These are phyloP conservation scores for Micrasema minimum DNA, from an alignment of 1,140 invertebrate species.

Conservation along the genomic window DNA sequence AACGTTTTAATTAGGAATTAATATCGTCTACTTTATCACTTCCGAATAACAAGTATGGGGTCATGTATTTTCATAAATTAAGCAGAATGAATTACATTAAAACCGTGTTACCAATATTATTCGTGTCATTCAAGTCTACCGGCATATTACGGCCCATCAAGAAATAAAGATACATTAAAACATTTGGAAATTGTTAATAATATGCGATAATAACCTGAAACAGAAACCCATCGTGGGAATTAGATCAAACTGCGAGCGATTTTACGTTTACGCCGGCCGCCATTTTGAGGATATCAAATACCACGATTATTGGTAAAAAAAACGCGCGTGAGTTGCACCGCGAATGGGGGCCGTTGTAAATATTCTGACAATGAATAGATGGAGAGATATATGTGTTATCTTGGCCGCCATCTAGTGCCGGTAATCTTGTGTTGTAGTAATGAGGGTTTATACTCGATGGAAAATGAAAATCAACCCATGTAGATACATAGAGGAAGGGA, in stretches of 20 bases:
- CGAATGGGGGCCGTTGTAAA: neutral
- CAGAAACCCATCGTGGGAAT: slow-evolving; percentile 17
- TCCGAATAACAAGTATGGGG: no score
- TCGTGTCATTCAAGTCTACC: neutral
- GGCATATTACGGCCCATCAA: neutral
- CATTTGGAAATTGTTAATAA: slow-evolving; percentile 2
- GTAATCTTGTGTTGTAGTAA: neutral
- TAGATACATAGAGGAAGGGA: no score
- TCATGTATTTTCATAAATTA: no score
- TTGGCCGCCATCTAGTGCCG: neutral
- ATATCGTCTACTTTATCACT: no score
- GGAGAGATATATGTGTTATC: neutral
- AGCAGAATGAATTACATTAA: no score
- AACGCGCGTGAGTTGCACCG: neutral
- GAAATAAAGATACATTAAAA: slow-evolving; percentile 16
- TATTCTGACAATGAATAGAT: neutral
- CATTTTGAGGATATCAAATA: slow-evolving; percentile 19
- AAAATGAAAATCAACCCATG: slow-evolving; percentile 18
- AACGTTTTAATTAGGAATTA: no score
- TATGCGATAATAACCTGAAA: slow-evolving; percentile 9
- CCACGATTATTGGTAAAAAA: slow-evolving; percentile 7
- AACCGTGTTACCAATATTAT: no score
- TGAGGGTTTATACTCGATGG: neutral
- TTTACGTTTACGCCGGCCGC: neutral
- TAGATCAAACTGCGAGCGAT: slow-evolving; percentile 9